phyloP scores from a whole-genome alignment of 2,797 vertebrate genomes.

The Schizopygopsis malacanthus region DNA sequence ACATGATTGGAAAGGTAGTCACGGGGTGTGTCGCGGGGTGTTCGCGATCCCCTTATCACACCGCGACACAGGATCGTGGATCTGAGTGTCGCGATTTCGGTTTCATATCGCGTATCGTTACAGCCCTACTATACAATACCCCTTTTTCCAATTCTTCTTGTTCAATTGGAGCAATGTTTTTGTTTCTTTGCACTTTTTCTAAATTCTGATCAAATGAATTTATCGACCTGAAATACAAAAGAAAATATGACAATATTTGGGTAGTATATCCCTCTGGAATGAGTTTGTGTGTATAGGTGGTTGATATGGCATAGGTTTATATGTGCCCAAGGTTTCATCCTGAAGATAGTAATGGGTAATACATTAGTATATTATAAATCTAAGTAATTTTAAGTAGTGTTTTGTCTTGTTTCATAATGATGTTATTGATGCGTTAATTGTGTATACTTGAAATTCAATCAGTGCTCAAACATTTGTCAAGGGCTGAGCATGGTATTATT shows the following conservation, averaged over 20 bases:
- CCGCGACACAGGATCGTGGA: too few relatives aligned
- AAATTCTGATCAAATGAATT: not conserved
- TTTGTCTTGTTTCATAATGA: not conserved
- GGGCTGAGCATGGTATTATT: not conserved
- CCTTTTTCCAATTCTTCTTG: constrained; percentile 6
- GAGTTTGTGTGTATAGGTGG: not conserved
- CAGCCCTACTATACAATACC: too few relatives aligned
- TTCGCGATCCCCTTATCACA: too few relatives aligned
- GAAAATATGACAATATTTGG: not conserved
- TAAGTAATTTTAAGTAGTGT: not conserved
- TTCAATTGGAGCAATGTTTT: not conserved
- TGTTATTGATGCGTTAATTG: not conserved
- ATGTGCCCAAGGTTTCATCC: not conserved
- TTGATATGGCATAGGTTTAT: not conserved
- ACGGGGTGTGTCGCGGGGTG: too few relatives aligned
- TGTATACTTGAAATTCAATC: not conserved
- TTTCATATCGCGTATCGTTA: too few relatives aligned
- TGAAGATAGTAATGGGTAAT: not conserved
- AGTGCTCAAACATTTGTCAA: not conserved
- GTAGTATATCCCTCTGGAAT: not conserved
- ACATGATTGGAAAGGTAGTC: too few relatives aligned
- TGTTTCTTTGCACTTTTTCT: not conserved
- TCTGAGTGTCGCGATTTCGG: too few relatives aligned
- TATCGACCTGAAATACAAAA: constrained; percentile 12
- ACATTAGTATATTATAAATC: not conserved